These are phyloP conservation scores for Lacanobia wlatinum DNA, from an alignment of 2,888 invertebrate species.

Conservation along the genomic window DNA sequence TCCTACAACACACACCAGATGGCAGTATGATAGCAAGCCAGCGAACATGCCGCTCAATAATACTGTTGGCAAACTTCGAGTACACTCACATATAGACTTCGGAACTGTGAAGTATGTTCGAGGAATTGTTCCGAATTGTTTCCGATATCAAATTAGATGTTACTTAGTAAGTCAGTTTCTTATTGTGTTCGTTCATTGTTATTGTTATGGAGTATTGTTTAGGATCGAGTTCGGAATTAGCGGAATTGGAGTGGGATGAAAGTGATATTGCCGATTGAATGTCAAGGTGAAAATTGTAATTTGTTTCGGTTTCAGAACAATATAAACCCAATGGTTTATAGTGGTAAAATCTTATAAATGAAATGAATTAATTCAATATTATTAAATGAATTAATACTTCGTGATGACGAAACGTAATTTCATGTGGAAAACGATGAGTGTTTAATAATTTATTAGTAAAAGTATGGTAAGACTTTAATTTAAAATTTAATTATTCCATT, in stretches of 20 bases:
- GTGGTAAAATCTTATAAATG: no score
- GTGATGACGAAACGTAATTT: neutral
- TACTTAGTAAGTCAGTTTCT: conserved; percentile 53
- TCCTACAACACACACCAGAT: conserved; percentile 39
- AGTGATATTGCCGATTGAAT: neutral
- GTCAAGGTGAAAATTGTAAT: neutral
- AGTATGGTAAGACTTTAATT: no score
- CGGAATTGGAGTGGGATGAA: neutral
- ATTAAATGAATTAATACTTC: no score
- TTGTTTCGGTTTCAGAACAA: neutral
- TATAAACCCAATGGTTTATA: no score
- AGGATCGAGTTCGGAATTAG: neutral
- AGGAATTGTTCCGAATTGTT: conserved; percentile 55
- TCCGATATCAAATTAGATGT: conserved; percentile 59
- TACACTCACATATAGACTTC: conserved; percentile 42
- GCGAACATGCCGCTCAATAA: conserved; percentile 47
- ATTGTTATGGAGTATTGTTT: conserved; percentile 26
- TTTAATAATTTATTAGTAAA: neutral
- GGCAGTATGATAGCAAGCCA: conserved; percentile 32
- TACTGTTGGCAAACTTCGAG: conserved; percentile 36
- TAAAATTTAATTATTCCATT: neutral
- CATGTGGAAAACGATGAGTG: neutral
- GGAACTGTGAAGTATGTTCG: conserved; percentile 50
- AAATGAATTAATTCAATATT: no score
- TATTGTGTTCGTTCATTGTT: conserved; percentile 38